These are phyloP conservation scores for Drosophila ambigua DNA, from an alignment of 1,140 invertebrate genomes.

Conservation along the genomic window DNA sequence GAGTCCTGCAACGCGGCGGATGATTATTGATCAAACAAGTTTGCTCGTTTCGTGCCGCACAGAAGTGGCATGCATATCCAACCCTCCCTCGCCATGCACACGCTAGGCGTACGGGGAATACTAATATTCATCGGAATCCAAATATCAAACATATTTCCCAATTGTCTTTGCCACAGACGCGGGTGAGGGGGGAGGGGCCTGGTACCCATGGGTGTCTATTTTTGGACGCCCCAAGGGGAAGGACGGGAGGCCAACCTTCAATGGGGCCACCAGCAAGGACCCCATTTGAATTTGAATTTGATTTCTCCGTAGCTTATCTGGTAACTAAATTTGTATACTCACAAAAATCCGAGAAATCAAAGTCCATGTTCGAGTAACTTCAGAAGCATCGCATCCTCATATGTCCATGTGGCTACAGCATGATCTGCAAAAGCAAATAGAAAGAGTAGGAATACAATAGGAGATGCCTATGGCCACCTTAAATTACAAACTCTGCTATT, in stretches of 20 bases:
- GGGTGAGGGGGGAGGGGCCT: no score
- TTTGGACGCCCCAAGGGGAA: constrained; percentile 56
- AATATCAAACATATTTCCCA: constrained; percentile 40
- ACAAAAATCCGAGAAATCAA: constrained; percentile 73
- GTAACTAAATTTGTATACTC: constrained; percentile 54
- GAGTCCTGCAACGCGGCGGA: background rate
- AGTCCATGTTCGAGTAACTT: constrained; percentile 77
- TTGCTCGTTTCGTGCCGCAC: constrained; percentile 53
- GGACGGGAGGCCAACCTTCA: constrained; percentile 34
- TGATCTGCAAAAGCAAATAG: constrained; percentile 26
- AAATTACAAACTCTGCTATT: constrained; percentile 8
- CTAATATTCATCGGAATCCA: constrained; percentile 51
- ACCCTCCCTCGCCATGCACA: background rate
- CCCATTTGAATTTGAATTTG: constrained; percentile 37
- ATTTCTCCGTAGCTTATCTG: constrained; percentile 33
- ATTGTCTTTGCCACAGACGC: constrained; percentile 25
- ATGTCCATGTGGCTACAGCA: constrained; percentile 55
- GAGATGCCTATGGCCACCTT: background rate
- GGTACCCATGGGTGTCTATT: constrained; percentile 42
- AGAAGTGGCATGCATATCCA: constrained; percentile 56
- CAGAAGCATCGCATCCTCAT: constrained; percentile 37
- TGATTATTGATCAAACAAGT: constrained; percentile 76
- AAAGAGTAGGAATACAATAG: no score
- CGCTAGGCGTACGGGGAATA: constrained; percentile 20
- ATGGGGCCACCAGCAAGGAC: constrained; percentile 50